These are phyloP conservation scores for Leptobrachium leishanense DNA, from an alignment of 2,113 vertebrate species.

Conservation along the genomic window DNA sequence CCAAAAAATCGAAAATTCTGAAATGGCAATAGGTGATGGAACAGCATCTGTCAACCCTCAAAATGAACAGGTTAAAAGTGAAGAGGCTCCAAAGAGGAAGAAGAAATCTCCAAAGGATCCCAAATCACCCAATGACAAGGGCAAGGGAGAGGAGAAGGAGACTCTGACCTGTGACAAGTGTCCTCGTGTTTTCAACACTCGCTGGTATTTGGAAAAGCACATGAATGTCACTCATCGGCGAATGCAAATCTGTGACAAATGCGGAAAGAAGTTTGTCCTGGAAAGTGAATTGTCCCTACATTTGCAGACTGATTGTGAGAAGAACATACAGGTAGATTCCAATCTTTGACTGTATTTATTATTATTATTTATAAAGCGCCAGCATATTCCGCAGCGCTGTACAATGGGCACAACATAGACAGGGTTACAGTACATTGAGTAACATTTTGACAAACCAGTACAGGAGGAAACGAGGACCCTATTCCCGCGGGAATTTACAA, in stretches of 20 bases:
- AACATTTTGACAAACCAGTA: too few species aligned
- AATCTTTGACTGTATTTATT: too few species aligned
- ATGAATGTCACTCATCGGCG: constrained; percentile 98
- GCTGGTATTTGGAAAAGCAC: constrained; percentile 99
- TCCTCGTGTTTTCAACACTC: constrained; percentile 95
- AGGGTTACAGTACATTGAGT: too few species aligned
- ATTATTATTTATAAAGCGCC: too few species aligned
- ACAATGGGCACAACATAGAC: too few species aligned
- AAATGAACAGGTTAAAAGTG: constrained; percentile 79
- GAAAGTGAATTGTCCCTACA: constrained; percentile 98
- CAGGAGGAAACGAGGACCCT: too few species aligned
- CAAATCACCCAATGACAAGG: constrained; percentile 71
- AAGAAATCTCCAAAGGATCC: constrained; percentile 75
- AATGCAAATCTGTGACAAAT: constrained; percentile 99
- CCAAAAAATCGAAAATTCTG: constrained; percentile 65
- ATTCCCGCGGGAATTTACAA: too few species aligned
- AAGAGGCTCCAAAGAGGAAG: constrained; percentile 79
- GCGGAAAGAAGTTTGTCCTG: constrained; percentile 97
- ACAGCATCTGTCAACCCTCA: constrained; percentile 68
- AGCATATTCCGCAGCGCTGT: too few species aligned
- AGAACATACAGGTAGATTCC: constrained; percentile 95
- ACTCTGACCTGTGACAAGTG: constrained; percentile 96
- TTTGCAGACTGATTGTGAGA: constrained; percentile 99
- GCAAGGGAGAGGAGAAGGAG: constrained; percentile 90
- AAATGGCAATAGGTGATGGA: constrained; percentile 74